A percentile compares a stretch with the other conserved stretches of the same genome.
Conservation (phyloP, 2,888 invertebrate species). For the Cheilosia pagana region DNA sequence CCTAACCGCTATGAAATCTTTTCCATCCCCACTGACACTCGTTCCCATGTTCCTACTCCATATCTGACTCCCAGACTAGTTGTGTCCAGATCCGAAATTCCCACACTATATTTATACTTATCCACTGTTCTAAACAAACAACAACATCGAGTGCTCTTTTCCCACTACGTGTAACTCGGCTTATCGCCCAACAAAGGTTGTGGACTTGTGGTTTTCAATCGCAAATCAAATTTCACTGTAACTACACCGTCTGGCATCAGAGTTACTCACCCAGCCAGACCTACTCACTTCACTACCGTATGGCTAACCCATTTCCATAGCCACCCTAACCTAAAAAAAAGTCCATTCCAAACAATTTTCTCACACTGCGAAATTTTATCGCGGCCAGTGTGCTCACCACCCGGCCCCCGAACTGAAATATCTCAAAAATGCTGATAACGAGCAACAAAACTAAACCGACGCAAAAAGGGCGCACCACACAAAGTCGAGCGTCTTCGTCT, state of each 20-base stretch:
- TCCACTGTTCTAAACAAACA: slow-evolving; percentile 1
- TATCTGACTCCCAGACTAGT: not conserved
- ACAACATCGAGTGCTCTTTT: not conserved
- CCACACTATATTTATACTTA: slow-evolving; percentile 27
- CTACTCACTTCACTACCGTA: not conserved
- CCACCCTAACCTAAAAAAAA: slow-evolving; percentile 1
- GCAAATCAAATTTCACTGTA: slow-evolving; percentile 58
- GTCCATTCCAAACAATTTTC: slow-evolving; percentile 62
- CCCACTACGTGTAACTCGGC: not conserved
- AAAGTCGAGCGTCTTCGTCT: slow-evolving; percentile 9
- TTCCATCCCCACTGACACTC: not conserved
- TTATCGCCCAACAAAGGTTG: slow-evolving; percentile 29
- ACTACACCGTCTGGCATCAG: not conserved
- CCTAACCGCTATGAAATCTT: not conserved
- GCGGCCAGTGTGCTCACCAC: slow-evolving; percentile 30
- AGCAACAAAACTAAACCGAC: slow-evolving; percentile 29
- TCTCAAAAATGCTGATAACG: slow-evolving; percentile 62
- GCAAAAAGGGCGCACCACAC: slow-evolving; percentile 7
- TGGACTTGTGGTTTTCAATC: slow-evolving; percentile 37
- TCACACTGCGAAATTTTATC: slow-evolving; percentile 68
- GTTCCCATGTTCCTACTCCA: not conserved
- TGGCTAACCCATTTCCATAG: slow-evolving; percentile 6
- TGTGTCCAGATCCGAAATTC: slow-evolving; percentile 8
- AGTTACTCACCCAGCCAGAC: slow-evolving; percentile 1
- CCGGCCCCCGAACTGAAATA: slow-evolving; percentile 24